Evolutionary conservation across 2,113 vertebrate genomes (phyloP), one percentile per base, ranked within the genome.

Genomic region (Camelus bactrianus): DNA sequence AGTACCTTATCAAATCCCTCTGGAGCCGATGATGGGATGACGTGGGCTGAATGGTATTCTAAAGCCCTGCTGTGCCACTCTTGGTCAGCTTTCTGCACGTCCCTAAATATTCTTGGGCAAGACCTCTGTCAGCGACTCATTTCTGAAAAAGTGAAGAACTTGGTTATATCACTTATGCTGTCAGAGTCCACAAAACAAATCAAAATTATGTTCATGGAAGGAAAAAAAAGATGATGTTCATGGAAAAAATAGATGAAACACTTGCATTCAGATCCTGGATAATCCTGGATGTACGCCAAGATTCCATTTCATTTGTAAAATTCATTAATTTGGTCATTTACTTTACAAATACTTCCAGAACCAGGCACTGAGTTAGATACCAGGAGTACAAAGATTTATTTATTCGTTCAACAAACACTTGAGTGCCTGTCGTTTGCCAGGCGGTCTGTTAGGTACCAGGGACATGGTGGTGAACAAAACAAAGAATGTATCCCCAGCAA

Each of bases 111-210:
- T 73, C 70, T 46, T 26, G 79, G 70, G 62, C 20, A 86, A 86
- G 84, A 75, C 30, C 38, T 80, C 50, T 13, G 35, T 83, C 46
- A 17, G 30, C 5, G 19, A 64, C 75, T 69, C 17, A 8, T 84
- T 69, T 92, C 65, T 87, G 64, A 69, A 95, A 96, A 95, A 77
- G 50, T 56, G 10, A 92, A 88, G n/a, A 65, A 76, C 22, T 60
- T 65, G 70, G 65, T 50, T 90, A 14, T 48, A 46, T 79, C 69
- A 22, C 52, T n/a, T 75, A 32, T 79, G 28, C 54, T 50, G 86
- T 46, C n/a, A 83, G 32, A 58, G 75, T 52, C 93, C 90, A 88
- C 56, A 75, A 92, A 94, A 88, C 30, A 79, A 94, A 92, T 82
- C 67, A 64, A 93, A 90, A 80, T 75, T 64, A 64, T 35, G 64